Conservation (phyloP, 2,113 vertebrate species). For the Gavia stellata region DNA sequence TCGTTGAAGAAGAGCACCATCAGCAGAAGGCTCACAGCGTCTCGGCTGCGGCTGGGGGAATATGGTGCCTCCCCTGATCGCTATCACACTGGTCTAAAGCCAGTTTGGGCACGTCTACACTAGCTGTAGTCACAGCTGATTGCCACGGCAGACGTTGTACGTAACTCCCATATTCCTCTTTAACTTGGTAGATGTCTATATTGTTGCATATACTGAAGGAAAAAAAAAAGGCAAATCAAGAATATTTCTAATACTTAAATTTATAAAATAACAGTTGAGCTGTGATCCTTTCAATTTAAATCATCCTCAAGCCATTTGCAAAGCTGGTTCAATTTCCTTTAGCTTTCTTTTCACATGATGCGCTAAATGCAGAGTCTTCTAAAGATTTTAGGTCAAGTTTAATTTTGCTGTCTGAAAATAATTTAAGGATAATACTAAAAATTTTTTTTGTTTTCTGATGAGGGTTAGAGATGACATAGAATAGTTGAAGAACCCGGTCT, state of each 20-base stretch:
- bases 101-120: neutral
- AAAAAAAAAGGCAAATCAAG: neutral
- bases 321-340: neutral
- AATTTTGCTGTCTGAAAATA: neutral
- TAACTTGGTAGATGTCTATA: neutral
- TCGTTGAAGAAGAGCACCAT: neutral
- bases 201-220: neutral
- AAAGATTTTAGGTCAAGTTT: neutral
- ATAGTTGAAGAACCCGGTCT: neutral
- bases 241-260: neutral
- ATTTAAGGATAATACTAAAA: neutral
- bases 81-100: neutral
- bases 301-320: neutral
- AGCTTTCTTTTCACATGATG: accelerated
- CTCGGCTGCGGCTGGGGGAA: neutral
- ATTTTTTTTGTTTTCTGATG: neutral
- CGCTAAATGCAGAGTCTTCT: neutral
- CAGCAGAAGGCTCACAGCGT: neutral
- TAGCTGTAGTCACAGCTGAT: neutral
- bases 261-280: neutral
- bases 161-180: neutral
- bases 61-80: accelerated
- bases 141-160: neutral
- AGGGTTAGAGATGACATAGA: neutral
- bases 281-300: neutral